phyloP scores from a whole-genome alignment of 2,888 invertebrate genomes.

The Abrostola triplasia region DNA sequence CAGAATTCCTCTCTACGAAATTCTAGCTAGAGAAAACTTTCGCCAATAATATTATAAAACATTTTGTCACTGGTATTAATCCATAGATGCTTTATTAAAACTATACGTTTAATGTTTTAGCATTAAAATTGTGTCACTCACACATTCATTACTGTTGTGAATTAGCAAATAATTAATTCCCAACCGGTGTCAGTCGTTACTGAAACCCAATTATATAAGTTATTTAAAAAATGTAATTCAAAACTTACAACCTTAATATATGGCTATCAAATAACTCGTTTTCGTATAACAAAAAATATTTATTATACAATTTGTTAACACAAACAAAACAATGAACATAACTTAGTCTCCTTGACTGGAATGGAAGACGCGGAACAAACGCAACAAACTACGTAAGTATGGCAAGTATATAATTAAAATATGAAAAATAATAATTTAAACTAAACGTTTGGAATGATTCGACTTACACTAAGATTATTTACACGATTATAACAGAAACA shows the following conservation, averaged over 20 bases:
- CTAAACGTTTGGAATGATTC: constrained; percentile 85
- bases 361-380: constrained; percentile 81
- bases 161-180: constrained; percentile 27
- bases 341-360: constrained; percentile 72
- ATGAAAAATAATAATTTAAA: constrained; percentile 83
- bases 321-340: constrained; percentile 83
- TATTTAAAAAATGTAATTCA: constrained; percentile 46
- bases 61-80: constrained; percentile 45
- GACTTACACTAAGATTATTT: constrained; percentile 80
- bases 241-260: constrained; percentile 62
- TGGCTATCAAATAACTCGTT: constrained; percentile 63
- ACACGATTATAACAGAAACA: constrained; percentile 84
- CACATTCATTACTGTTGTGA: constrained; percentile 22
- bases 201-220: constrained; percentile 35
- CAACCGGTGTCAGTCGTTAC: constrained; percentile 40
- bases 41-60: constrained; percentile 46
- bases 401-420: constrained; percentile 85
- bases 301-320: constrained; percentile 80
- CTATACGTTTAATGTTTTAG: constrained; percentile 22
- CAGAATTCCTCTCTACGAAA: constrained; percentile 36
- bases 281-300: constrained; percentile 76
- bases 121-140: constrained; percentile 20
- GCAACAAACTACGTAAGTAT: constrained; percentile 82
- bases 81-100: constrained; percentile 38
- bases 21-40: constrained; percentile 33